Evolutionary conservation across 2,888 invertebrate genomes (phyloP), one percentile per base, ranked within the genome.

Genomic region (Lithophane leautieri): DNA sequence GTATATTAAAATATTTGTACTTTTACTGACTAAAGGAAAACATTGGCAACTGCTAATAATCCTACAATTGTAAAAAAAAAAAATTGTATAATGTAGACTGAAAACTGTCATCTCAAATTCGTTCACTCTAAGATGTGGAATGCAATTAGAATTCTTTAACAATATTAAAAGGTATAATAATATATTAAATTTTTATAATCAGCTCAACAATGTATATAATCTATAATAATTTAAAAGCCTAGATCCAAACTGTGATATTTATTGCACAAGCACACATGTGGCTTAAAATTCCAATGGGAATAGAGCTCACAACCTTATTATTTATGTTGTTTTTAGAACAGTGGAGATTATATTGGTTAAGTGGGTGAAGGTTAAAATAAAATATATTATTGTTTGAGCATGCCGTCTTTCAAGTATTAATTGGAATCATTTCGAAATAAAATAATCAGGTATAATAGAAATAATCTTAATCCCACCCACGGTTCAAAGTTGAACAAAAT

Each of bases 1-100:
- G 95, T 96, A 96, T 97, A 97, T 97, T 97, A 96, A 97, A 97
- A 97, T 97, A 97, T 98, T 98, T 98, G 98, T 98, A 98, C 98
- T 98, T 97, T 97, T 97, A 97, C 97, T 97, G 98, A 98, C 98
- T 98, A 98, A 97, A 97, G 97, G 97, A 97, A 97, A 96, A 96
- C 95, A 96, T 96, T 96, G 96, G 96, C 96, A 96, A 95, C 96
- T 94, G 96, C 96, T 96, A 96, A 96, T 96, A 96, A 96, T 94
- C 95, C 95, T 96, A 96, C 93, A 93, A 94, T 94, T 95, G 95
- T 96, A 96, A 96, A 96, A 96, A 90, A 96, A 90, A 95, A 87
- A 96, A 95, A 93, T 95, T 95, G 95, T 96, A 96, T 94, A 96
- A 96, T 96, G 95, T 96, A 96, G 96, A 96, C 95, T 96, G 95